Evolutionary conservation across 2,888 invertebrate genomes (phyloP), one percentile per base, ranked within the genome.

Genomic region (Brachynemurus nebulosus): DNA sequence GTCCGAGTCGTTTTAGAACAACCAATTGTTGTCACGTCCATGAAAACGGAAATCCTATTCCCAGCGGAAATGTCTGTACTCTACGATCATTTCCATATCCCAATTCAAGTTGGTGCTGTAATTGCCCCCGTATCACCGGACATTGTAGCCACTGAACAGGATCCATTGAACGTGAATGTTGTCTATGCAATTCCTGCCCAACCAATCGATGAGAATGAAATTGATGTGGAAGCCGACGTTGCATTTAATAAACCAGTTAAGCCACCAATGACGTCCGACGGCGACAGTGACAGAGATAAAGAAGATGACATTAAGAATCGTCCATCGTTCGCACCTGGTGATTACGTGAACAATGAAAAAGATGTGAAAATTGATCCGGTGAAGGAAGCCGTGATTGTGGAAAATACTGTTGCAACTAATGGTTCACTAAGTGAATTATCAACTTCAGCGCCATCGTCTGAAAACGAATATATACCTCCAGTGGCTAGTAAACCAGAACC

Each of bases 161-260:
- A 59, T 3, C 68, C 68, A 5, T 54, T 64, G 44, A 51, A 59
- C 9, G 52, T 67, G 39, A 54, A 54, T 18, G 60, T 64, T 3
- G 62, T 68, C 16, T 68, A 66, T 50, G 67, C 66, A 11, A 55
- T 67, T 35, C 66, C 68, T 3, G 61, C 64, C 0, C 56, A 56
- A 45, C 63, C 66, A 2, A 2, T 51, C 51, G 52, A 50, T 5
- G 46, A 50, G 1, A 50, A 51, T 19, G 52, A 49, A 41, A 53
- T 51, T 17, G 48, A 47, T 45, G 51, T 47, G 37, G 45, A 51
- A 37, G 47, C 47, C 6, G 49, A 47, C 33, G 44, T 50, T 7
- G 46, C 45, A 19, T 40, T 49, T 9, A 47, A 47, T n/a, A 48
- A 50, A n/a, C 53, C 53, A 1, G 48, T 51, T 40, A 55, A 53